Evolutionary conservation across 2,888 invertebrate species (phyloP), one percentile per base, ranked within the genome.

Genomic region (Leptopilina drosophilae): DNA sequence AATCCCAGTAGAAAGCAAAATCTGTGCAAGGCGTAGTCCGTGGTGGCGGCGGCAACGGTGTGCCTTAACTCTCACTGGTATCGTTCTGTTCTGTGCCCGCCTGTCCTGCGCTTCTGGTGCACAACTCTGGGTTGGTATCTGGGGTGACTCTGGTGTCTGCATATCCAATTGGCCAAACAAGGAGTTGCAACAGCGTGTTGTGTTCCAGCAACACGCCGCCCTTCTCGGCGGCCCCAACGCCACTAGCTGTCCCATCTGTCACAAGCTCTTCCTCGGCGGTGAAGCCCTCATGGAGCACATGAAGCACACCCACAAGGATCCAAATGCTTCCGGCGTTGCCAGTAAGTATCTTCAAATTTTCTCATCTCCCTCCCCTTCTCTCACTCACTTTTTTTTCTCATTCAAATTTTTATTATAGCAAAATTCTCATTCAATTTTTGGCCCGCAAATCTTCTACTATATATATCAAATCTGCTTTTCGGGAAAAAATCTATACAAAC

Each of bases 271-370:
- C 93, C 95, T 98, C 89, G 97, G 97, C 87, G 97, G 97, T 85
- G 98, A 98, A 93, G 97, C 97, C 79, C 95, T 98, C 82, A 97
- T 98, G 94, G 98, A 98, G 93, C 98, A 98, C 92, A 98, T 98
- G 98, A 98, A 98, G 93, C 96, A 97, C 92, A 96, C 97, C 78
- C 98, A 98, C 93, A 98, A 98, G 94, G 98, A 98, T 90, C 97
- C 97, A 62, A 96, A 96, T 92, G 96, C 96, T 86, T 95, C 96
- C 87, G 96, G 96, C 91, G 96, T 96, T 93, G 96, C 96, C 94
- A 96, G 97, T 97, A 96, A 96, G 96, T 95, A 93, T 91, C 85
- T 33, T 73, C 14, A 73, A 73, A 80, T 83, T 56, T 64, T 64
- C n/a, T 77, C 78, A 80, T 69, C 3, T 69, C 3, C 77, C 84